Evolutionary conservation across 1,140 invertebrate species (phyloP), one percentile per base, ranked within the genome.

Genomic region (Uloborus diversus): DNA sequence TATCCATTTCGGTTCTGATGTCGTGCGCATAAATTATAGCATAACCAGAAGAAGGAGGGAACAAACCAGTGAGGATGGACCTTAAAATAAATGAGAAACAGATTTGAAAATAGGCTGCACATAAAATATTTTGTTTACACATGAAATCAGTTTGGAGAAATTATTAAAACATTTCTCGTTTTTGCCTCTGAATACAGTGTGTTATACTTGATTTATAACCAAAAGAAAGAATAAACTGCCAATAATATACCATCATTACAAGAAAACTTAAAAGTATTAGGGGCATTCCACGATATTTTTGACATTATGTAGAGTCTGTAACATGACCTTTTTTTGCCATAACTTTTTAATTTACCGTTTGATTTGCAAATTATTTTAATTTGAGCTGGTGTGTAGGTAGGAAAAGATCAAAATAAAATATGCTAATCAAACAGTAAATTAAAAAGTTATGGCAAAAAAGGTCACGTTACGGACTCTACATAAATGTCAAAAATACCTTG

Each of bases 61-160:
- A 88, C n/a, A 81, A 32, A 89, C 92, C 93, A 80, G 93, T 95
- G 3, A 95, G 87, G 88, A 95, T 94, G 2, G 76, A 81, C 65
- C 81, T 81, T 30, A 35, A 65, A 7, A 61, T 47, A 86, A 85
- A 86, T 86, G 20, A 86, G 4, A 62, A 37, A 37, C 49, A n/a
- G 23, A 20, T 17, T n/a, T 7, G 51, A 20, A 20, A 56, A 11
- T 56, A 56, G 20, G 23, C 20, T 56, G 7, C 20, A 56, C 9
- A 17, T 20, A 56, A 56, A 56, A 13, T 42, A 13, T 42, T 9
- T 17, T 42, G 37, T 2, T 42, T 42, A 2, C 9, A 42, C 17
- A 13, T 42, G 9, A 13, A 42, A 13, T 42, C 1, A 42, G 9
- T 42, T 7, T 13, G 17, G 17, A 42, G 17, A 42, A 2, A 17